phyloP scores from a whole-genome alignment of 2,888 invertebrate species.

The Ormyrus pomaceus region DNA sequence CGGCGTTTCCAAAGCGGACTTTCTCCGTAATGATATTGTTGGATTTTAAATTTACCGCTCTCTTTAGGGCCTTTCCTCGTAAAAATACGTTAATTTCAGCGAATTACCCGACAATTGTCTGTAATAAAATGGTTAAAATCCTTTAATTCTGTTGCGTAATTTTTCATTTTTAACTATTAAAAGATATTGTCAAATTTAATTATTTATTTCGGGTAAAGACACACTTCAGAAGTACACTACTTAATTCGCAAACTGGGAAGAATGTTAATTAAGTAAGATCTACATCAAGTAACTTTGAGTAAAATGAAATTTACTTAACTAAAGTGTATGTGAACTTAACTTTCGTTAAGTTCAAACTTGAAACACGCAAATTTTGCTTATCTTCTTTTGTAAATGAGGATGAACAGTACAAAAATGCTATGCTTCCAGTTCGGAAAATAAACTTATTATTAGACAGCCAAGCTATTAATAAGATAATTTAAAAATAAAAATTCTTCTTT shows the following conservation, averaged over 20 bases:
- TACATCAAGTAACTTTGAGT: conserved; percentile 22
- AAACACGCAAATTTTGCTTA: conserved; percentile 29
- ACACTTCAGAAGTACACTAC: neutral
- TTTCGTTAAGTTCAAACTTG: conserved; percentile 26
- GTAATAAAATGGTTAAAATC: no score
- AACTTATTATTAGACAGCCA: neutral
- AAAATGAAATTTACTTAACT: conserved; percentile 39
- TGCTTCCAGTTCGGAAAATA: neutral
- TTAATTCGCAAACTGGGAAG: conserved; percentile 7
- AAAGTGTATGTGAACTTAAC: conserved; percentile 27
- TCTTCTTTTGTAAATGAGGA: neutral
- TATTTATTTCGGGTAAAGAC: no score
- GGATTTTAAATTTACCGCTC: no score
- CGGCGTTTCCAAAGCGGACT: no score
- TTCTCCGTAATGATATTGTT: no score
- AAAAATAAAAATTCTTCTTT: no score
- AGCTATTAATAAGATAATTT: neutral
- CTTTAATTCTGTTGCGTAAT: neutral
- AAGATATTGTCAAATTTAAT: no score
- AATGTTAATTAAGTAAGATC: conserved; percentile 16
- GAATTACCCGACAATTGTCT: neutral
- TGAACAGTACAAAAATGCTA: neutral
- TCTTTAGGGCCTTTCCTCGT: no score
- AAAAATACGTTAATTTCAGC: neutral
- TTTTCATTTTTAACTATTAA: neutral